Evolutionary conservation across 2,797 vertebrate species (phyloP).

Genomic region (Mus minutoides): DNA sequence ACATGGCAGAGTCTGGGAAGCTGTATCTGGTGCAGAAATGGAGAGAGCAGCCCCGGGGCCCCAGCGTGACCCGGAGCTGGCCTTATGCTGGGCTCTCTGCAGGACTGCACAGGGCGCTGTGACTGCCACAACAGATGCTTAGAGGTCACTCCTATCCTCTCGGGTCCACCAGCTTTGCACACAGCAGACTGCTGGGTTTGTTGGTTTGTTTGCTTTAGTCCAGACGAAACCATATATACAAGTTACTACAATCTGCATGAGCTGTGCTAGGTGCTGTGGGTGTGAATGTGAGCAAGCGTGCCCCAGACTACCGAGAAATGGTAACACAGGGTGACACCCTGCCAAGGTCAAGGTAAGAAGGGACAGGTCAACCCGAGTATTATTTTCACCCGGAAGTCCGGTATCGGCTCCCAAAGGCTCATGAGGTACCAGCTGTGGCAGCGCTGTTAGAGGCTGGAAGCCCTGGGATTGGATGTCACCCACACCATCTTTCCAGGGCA

Average conservation of each 20-base stretch:
- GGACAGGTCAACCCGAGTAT: background rate
- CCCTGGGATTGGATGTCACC: background rate
- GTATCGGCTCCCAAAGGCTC: background rate
- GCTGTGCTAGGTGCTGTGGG: background rate
- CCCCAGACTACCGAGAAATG: background rate
- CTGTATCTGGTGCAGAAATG: rapidly evolving
- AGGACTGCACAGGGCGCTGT: background rate
- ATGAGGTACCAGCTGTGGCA: rapidly evolving
- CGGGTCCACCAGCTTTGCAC: background rate
- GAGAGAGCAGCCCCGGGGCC: background rate
- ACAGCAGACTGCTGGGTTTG: rapidly evolving
- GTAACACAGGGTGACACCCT: background rate
- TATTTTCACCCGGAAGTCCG: background rate
- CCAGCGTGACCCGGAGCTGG: rapidly evolving
- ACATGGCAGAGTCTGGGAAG: rapidly evolving
- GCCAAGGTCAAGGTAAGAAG: background rate
- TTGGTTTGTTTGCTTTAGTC: no score
- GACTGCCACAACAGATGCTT: background rate
- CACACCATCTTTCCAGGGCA: background rate
- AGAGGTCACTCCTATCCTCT: rapidly evolving
- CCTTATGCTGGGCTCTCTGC: background rate
- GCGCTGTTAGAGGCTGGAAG: background rate
- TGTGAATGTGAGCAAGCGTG: rapidly evolving
- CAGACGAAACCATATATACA: background rate
- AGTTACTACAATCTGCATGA: background rate